Base-by-base conservation (phyloP, 2,888 invertebrate genomes). In the Coleophora deauratella region DNA sequence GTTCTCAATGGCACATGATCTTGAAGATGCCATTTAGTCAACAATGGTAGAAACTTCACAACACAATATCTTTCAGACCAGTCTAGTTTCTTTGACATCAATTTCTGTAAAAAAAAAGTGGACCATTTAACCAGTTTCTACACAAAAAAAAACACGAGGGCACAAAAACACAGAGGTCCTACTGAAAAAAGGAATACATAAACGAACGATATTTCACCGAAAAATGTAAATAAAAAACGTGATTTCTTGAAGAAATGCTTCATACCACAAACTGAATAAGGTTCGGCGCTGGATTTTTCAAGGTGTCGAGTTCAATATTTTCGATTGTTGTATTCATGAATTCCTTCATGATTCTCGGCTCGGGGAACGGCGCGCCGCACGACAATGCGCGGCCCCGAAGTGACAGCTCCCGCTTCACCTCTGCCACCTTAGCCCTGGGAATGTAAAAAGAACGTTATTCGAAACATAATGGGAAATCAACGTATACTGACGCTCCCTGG, bases 21-120 rank as follows among this genome's bases (percentile, higher is more conserved):
- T 46, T 87, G 66, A 21, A 92, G 71, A 59, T 93, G 93, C 93
- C 93, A 94, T 52, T 94, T 88, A 0, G 93, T 93, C 14, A 92
- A 65, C 34, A 95, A 64, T 0, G 94, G 93, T 43, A 94, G 79
- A 51, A 93, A 90, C 67, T 94, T 95, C 57, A 91, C 90, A 49
- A 94, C 91, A 32, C 91, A 88, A 64, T 95, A 94, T 27, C 90
- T 85, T 59, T 91, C 90, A 2, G 91, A 87, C 95, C 95, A 95
- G 49, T 88, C 88, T 39, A 95, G 66, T 55, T 91, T 88, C 43
- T 78, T 81, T 0, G 85, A 82, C 73, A 93, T 89, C 50, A 93
- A 87, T 70, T 88, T 89, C 92, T 92, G 61, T 36, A 75, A 71
- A 38, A 36, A 33, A 45, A 45, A 21, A 21, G 21, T 21, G 21